Evolutionary conservation across 2,888 invertebrate genomes (phyloP), one percentile per base, ranked within the genome.

Genomic region (Harmothoe impar): DNA sequence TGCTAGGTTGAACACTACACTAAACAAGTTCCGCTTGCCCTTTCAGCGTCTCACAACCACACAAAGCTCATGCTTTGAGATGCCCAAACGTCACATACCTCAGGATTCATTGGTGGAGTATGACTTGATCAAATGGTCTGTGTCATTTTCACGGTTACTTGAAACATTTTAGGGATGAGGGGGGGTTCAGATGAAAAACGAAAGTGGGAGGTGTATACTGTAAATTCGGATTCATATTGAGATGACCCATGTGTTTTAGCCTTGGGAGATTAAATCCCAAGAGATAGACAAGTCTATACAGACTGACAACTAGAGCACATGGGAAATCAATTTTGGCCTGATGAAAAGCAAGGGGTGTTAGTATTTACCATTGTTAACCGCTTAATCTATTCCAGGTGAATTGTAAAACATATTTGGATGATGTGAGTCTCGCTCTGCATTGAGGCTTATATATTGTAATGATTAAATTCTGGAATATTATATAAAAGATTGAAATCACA

Each of bases 91-190:
- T 54, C 86, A 43, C 43, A 84, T 25, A 56, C 31, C 15, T 25
- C 52, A 23, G 56, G 56, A 86, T n/a, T 54, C 1, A 54, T 25
- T 84, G 86, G 86, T 86, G 86, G 86, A 86, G 86, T 86, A 86
- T 86, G 86, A 86, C 86, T 86, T 86, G 86, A 86, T 86, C 86
- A 86, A 86, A 86, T 86, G 86, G 86, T 86, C 86, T 86, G 86
- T 86, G 86, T 86, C 86, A 86, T 86, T 86, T 86, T 86, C 54
- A 20, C 52, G 10, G 52, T 52, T 86, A 12, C 17, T 86, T 54
- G 7, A 25, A 31, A 31, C 7, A 5, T 77, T 77, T 31, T 77
- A 17, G 25, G 25, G 7, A 31, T 62, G 23, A n/a, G 5, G 62
- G 62, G 20, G 23, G 23, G 23, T 5, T 62, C 15, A 5, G 3